Evolutionary conservation across 2,888 invertebrate species (phyloP).

Genomic region (Lasius fuliginosus): DNA sequence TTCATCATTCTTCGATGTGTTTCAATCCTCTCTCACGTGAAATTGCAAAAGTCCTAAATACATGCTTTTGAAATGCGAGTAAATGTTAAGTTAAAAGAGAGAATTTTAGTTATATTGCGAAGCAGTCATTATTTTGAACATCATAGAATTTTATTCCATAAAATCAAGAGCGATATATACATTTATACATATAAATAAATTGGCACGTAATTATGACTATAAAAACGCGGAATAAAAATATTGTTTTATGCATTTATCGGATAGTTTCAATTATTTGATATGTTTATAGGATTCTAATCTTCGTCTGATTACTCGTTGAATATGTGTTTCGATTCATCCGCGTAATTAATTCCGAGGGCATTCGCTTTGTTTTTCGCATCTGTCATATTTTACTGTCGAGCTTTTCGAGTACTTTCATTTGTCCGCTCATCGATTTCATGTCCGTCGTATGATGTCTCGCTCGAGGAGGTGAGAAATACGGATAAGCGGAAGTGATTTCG

Average conservation of each 20-base stretch:
- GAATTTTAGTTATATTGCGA: neutral
- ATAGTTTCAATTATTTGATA: neutral
- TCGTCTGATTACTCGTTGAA: neutral
- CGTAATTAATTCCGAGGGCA: neutral
- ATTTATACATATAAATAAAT: neutral
- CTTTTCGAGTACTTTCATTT: slow-evolving; percentile 42
- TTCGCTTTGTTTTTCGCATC: neutral
- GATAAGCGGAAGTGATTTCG: slow-evolving; percentile 24
- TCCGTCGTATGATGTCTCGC: slow-evolving; percentile 25
- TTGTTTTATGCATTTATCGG: neutral
- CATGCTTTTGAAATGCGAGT: slow-evolving; percentile 22
- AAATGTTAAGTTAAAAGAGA: slow-evolving; percentile 20
- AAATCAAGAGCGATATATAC: neutral
- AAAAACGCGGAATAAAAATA: neutral
- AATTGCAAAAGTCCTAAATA: slow-evolving; percentile 42
- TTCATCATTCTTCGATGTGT: slow-evolving; percentile 52
- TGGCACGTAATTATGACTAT: neutral
- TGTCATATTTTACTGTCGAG: slow-evolving; percentile 30
- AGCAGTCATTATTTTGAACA: neutral
- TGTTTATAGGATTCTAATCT: neutral
- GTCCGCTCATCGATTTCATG: slow-evolving; percentile 43
- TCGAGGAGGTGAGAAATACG: neutral
- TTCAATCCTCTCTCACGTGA: neutral
- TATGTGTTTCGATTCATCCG: neutral
- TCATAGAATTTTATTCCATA: neutral